Evolutionary conservation across 2,888 invertebrate genomes (phyloP).

Genomic region (Trichogramma evanescens): DNA sequence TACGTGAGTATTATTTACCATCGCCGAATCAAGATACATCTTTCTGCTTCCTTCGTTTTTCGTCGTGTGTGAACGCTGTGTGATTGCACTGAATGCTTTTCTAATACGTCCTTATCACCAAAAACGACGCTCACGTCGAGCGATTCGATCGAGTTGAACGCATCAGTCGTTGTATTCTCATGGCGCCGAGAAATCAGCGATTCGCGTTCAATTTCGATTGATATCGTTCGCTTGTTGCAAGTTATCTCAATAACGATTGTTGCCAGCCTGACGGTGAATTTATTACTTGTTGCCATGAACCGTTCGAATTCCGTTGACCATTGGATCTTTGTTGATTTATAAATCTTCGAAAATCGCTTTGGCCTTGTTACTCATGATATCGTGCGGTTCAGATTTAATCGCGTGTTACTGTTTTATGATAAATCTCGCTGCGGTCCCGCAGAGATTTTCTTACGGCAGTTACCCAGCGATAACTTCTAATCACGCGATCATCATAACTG

Average conservation of each 20-base stretch:
- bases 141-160: not conserved
- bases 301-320: conserved; percentile 4
- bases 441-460: conserved; percentile 9
- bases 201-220: conserved; percentile 5
- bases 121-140: not conserved
- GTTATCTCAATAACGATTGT: too few relatives aligned
- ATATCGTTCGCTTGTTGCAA: too few relatives aligned
- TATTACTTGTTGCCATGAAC: conserved; percentile 2
- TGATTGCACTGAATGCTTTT: not conserved
- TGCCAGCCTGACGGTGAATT: not conserved
- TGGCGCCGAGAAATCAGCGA: conserved; percentile 23
- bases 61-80: conserved; percentile 4
- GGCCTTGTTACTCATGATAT: conserved; percentile 9
- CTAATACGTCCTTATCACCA: not conserved
- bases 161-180: conserved; percentile 20
- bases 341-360: conserved; percentile 4
- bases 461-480: too few relatives aligned
- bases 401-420: not conserved
- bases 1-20: not conserved
- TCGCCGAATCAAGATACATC: not conserved
- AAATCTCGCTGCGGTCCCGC: conserved; percentile 29
- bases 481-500: too few relatives aligned
- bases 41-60: conserved; percentile 11
- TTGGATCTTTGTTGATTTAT: not conserved
- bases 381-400: not conserved